phyloP scores from a whole-genome alignment of 2,888 invertebrate species.

The Zygothrica quintamaculata region DNA sequence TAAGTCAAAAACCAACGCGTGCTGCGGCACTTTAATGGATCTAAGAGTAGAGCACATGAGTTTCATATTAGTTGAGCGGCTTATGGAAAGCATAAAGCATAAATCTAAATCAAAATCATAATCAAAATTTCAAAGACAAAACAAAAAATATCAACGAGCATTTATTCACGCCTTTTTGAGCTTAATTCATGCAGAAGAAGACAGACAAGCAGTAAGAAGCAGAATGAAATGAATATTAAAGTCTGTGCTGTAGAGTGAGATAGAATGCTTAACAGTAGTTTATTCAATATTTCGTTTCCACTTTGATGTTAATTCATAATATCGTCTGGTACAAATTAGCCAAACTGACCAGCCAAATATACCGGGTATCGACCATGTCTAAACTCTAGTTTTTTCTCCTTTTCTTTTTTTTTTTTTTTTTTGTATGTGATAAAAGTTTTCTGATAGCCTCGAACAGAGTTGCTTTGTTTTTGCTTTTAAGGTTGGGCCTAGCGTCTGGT shows the following conservation, averaged over 20 bases:
- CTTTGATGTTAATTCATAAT: constrained; percentile 36
- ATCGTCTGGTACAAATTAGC: constrained; percentile 64
- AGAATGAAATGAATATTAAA: too few relatives aligned
- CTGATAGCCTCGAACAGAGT: constrained; percentile 58
- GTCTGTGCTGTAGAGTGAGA: too few relatives aligned
- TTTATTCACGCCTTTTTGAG: constrained; percentile 76
- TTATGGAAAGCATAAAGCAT: background rate
- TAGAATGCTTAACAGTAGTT: background rate
- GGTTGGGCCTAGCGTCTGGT: constrained; percentile 49
- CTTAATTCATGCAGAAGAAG: constrained; percentile 66
- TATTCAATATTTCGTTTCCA: constrained; percentile 18
- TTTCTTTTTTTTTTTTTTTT: constrained; percentile 17
- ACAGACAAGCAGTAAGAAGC: too few relatives aligned
- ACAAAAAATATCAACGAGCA: constrained; percentile 54
- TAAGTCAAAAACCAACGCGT: constrained; percentile 68
- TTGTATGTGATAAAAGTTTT: constrained; percentile 65
- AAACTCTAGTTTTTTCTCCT: constrained; percentile 11
- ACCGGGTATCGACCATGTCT: constrained; percentile 15
- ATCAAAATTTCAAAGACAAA: constrained; percentile 47
- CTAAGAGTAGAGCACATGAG: constrained; percentile 52
- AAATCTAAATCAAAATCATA: constrained; percentile 3
- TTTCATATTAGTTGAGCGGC: constrained; percentile 53
- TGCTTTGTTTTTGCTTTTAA: constrained; percentile 38
- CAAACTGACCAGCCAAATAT: constrained; percentile 30
- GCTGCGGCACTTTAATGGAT: constrained; percentile 73